phyloP scores from a whole-genome alignment of 2,888 invertebrate species.

The Andrena praecox region DNA sequence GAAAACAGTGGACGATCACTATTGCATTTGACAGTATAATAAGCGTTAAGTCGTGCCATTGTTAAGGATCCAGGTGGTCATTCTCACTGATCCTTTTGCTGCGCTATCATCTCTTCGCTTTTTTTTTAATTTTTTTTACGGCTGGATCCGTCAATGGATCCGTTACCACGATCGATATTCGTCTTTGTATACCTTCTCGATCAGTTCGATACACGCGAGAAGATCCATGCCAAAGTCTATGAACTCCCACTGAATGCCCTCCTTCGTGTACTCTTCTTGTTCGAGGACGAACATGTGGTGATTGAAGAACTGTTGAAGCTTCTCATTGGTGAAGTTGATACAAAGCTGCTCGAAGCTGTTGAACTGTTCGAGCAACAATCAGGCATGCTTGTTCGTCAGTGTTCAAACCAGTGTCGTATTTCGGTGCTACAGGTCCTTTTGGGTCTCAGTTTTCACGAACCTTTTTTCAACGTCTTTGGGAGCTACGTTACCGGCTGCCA shows the following conservation, averaged over 20 bases:
- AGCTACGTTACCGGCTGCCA: not conserved
- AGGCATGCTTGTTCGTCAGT: conserved; percentile 62
- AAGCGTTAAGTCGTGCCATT: conserved; percentile 51
- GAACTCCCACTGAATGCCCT: conserved; percentile 96
- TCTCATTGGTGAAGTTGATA: conserved; percentile 97
- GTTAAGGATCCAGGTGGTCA: conserved; percentile 41
- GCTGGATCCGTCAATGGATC: conserved; percentile 54
- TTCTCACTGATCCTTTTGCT: conserved; percentile 34
- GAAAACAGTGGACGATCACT: conserved; percentile 78
- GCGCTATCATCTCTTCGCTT: conserved; percentile 8
- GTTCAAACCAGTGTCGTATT: conserved; percentile 9
- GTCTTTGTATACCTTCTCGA: conserved; percentile 92
- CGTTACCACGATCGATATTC: conserved; percentile 59
- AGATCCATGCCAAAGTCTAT: conserved; percentile 98
- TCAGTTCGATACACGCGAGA: conserved; percentile 97
- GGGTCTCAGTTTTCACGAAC: conserved; percentile 9
- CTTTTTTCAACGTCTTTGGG: not conserved
- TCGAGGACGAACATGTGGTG: conserved; percentile 97
- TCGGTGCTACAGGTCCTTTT: conserved; percentile 4
- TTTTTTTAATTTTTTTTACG: conserved; percentile 9
- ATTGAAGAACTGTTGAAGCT: conserved; percentile 97
- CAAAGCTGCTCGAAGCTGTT: conserved; percentile 97
- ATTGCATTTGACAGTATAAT: conserved; percentile 35
- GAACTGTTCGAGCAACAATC: conserved; percentile 75
- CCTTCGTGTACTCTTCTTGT: conserved; percentile 96